A percentile compares a stretch with the other conserved stretches of the same genome.
Conservation (phyloP, 2,113 vertebrate genomes). For the Microcebus ravelobensis region DNA sequence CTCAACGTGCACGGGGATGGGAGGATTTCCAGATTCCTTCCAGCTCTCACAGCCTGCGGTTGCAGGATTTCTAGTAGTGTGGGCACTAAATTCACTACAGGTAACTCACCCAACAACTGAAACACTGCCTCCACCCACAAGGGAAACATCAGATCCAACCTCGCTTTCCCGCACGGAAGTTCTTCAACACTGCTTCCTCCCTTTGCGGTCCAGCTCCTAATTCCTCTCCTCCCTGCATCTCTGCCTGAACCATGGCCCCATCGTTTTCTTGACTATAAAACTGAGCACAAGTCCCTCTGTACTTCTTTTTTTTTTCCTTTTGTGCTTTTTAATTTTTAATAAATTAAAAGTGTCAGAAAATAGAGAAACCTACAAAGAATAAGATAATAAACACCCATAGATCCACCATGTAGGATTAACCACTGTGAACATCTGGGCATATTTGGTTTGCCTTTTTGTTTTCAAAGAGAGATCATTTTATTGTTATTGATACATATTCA, state of each 20-base stretch:
- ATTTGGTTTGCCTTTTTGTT: constrained; percentile 45
- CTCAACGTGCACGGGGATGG: neutral
- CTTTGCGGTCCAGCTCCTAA: neutral
- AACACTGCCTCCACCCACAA: neutral
- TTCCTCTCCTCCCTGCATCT: neutral
- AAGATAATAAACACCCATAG: constrained; percentile 19
- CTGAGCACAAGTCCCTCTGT: neutral
- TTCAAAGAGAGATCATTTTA: constrained; percentile 47
- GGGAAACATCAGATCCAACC: neutral
- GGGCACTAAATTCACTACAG: neutral
- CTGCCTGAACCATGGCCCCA: neutral
- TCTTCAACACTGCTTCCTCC: neutral
- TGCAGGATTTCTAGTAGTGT: neutral
- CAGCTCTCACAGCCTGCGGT: neutral
- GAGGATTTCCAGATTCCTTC: neutral
- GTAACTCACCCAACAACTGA: neutral
- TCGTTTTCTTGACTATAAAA: neutral
- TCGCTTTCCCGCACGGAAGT: fast-evolving
- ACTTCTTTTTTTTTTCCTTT: neutral
- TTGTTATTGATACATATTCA: constrained; percentile 63
- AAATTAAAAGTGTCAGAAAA: constrained; percentile 44
- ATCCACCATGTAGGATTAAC: neutral
- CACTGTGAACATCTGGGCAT: neutral
- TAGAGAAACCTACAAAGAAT: constrained; percentile 43
- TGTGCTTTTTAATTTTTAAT: constrained; percentile 16